Base-by-base conservation (phyloP, 2,113 vertebrate species). In the Orthochromis indermauri region DNA sequence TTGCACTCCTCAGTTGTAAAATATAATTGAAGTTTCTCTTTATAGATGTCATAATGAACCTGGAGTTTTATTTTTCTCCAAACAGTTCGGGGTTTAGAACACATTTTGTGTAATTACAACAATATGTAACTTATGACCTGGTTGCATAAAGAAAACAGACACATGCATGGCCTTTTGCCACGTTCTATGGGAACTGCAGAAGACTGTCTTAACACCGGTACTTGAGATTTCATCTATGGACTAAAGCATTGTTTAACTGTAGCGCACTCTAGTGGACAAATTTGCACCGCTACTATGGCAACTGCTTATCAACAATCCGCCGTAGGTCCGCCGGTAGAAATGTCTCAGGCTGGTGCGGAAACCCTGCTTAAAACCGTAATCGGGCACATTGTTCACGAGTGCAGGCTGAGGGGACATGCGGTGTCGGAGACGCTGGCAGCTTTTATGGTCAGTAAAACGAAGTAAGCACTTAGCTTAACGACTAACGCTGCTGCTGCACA, bases 361-460 rank as follows among this genome's bases (percentile, higher is more conserved):
- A 92, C 91, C 7, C 93, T 97, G 57, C 95, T 99, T 80, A 97
- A 95, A 94, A 96, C 84, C 57, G 97, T 99, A 0, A 96, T 98
- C 47, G 81, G 95, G 2, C 95, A 97, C 49, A 96, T 98, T 33
- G 94, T 91, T 1, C 95, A 95, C 80, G 91, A 96, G 91, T 98
- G 98, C 63, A 91, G 94, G 0, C 68, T 71, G 26, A 96, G 37
- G 26, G 97, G 97, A 81, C 94, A 97, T 1, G 83, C 37, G 0
- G 91, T 97, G 47, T 95, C 97, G 0, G 97, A 98, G 91, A 96
- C 97, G 4, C 73, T 99, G 88, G 96, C 96, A 73, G 97, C 97
- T 2, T 99, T 98, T 88, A 94, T 97, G 98, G 98, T 99, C 91
- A 96, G 96, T 90, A 45, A 71, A 51, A 5, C 49, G 6, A 49